Evolutionary conservation across 2,113 vertebrate species (phyloP).

Genomic region (Nothocercus nigrocapillus): DNA sequence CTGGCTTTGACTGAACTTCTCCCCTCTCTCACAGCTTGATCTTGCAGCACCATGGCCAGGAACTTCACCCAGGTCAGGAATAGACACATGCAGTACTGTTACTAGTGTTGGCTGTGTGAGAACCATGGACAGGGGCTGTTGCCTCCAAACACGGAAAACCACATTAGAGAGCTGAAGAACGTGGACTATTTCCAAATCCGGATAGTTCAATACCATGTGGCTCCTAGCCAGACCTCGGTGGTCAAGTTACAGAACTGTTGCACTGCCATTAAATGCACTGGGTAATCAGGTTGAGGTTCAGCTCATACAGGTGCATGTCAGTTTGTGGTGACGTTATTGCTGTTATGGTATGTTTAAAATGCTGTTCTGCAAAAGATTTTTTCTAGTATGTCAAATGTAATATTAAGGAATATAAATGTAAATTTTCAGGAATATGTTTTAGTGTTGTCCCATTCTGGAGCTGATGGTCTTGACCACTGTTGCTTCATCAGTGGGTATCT

Average conservation of each 20-base stretch:
- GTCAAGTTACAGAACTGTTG: background rate
- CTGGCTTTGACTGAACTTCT: background rate
- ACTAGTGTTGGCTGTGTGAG: accelerated
- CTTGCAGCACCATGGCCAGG: background rate
- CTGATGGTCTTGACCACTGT: background rate
- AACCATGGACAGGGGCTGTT: background rate
- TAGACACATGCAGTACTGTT: accelerated
- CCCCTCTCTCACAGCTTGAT: background rate
- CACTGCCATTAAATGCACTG: background rate
- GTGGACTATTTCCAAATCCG: background rate
- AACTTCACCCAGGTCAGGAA: background rate
- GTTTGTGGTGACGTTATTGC: background rate
- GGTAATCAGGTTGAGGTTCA: background rate
- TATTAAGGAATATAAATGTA: background rate
- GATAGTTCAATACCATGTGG: background rate
- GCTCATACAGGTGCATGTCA: background rate
- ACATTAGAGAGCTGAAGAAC: accelerated
- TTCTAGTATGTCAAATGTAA: background rate
- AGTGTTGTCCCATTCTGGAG: background rate
- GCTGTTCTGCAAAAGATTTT: background rate
- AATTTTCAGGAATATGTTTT: background rate
- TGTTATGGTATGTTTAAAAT: background rate
- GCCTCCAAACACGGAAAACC: accelerated
- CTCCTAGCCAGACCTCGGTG: background rate
- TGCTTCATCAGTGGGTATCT: background rate